Conservation (phyloP, 2,888 invertebrate species). For the Cryptocheilus praepositus region DNA sequence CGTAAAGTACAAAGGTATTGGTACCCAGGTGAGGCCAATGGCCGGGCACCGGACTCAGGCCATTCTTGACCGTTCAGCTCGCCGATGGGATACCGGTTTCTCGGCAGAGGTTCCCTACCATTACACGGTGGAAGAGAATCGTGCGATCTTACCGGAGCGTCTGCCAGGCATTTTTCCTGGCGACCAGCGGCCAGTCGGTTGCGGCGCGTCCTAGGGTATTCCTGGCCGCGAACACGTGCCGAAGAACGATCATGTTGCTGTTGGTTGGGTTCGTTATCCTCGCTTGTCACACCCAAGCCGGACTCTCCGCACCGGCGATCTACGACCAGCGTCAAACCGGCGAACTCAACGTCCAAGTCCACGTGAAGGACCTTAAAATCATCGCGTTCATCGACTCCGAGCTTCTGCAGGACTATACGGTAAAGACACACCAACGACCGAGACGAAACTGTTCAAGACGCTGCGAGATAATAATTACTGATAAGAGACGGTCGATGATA, state of each 20-base stretch:
- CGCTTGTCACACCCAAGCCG: slow-evolving; percentile 53
- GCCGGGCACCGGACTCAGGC: slow-evolving; percentile 48
- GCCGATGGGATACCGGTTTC: slow-evolving; percentile 35
- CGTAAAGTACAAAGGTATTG: no score
- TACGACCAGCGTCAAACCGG: slow-evolving; percentile 87
- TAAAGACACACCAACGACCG: slow-evolving; percentile 49
- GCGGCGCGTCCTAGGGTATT: no score
- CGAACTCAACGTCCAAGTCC: slow-evolving; percentile 86
- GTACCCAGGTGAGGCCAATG: slow-evolving; percentile 46
- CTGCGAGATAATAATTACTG: slow-evolving; percentile 48
- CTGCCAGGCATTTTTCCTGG: no score
- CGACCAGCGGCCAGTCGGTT: no score
- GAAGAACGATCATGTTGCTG: slow-evolving; percentile 26
- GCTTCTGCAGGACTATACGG: slow-evolving; percentile 79
- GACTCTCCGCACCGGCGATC: slow-evolving; percentile 72
- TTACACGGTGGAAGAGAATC: slow-evolving; percentile 1
- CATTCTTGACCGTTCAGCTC: slow-evolving; percentile 38
- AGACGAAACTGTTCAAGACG: not conserved
- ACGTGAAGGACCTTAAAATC: slow-evolving; percentile 86
- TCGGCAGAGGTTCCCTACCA: not conserved
- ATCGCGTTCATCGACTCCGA: slow-evolving; percentile 81
- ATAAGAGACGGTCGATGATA: not conserved
- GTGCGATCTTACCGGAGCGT: not conserved
- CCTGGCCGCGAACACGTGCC: no score
- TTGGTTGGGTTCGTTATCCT: slow-evolving; percentile 70